Conservation (phyloP, 1,140 invertebrate species). For the Archivesica marissinica region DNA sequence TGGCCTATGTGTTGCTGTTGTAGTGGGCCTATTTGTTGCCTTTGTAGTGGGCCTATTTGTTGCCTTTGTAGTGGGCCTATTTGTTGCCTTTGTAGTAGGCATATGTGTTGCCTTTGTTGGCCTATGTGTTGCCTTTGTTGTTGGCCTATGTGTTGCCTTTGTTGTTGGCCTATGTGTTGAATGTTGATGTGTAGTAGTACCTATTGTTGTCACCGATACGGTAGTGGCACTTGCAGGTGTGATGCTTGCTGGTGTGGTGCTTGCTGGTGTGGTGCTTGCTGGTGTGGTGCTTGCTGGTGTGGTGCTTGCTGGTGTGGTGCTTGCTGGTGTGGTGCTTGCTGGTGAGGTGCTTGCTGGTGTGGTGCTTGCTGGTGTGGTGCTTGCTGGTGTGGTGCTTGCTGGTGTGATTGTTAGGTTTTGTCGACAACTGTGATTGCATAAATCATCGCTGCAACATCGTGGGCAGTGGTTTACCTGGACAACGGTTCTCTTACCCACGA, state of each 20-base stretch:
- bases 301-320: neutral
- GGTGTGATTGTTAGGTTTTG: neutral
- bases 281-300: neutral
- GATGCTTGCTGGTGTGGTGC: neutral
- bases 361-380: neutral
- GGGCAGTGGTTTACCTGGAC: neutral
- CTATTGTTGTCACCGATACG: neutral
- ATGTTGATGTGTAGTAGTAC: neutral
- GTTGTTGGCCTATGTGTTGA: neutral
- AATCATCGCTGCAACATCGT: neutral
- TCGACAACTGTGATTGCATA: slow-evolving; percentile 30
- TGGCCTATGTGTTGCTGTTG: neutral
- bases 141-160: neutral
- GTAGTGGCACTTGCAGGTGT: neutral
- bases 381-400: neutral
- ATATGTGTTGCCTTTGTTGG: neutral
- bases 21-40: neutral
- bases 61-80: neutral
- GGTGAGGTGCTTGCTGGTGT: neutral
- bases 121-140: neutral
- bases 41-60: neutral
- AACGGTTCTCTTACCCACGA: neutral
- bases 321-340: neutral
- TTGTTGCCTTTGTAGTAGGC: neutral
- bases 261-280: neutral